These are phyloP conservation scores for Drosophila quinaria DNA, from an alignment of 2,888 invertebrate genomes.

Conservation along the genomic window DNA sequence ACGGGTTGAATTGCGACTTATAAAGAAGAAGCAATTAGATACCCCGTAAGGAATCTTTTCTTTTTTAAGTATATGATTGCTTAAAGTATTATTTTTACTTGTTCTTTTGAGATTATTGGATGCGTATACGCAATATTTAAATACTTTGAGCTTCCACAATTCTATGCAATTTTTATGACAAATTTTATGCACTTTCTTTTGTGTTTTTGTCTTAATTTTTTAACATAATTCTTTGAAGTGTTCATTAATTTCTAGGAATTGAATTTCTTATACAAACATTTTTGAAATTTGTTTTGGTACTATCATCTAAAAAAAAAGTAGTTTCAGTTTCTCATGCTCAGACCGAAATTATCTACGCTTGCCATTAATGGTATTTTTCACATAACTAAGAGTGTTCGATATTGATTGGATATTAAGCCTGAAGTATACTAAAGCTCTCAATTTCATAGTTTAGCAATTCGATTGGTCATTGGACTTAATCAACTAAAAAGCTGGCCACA, in stretches of 20 bases:
- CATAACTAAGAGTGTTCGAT: not conserved
- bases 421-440: constrained; percentile 1
- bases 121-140: not conserved
- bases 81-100: not conserved
- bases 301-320: not conserved
- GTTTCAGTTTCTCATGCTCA: not conserved
- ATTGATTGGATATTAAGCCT: constrained; percentile 34
- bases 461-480: constrained; percentile 71
- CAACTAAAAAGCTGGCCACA: constrained; percentile 56
- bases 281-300: no score
- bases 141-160: not conserved
- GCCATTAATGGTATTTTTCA: not conserved
- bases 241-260: no score
- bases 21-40: not conserved
- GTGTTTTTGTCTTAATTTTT: no score
- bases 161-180: no score
- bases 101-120: not conserved
- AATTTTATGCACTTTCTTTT: no score
- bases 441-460: constrained; percentile 39
- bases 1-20: not conserved
- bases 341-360: not conserved
- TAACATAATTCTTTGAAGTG: no score
- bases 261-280: no score
- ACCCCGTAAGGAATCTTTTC: not conserved
- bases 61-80: not conserved